A percentile compares a stretch with the other conserved stretches of the same genome.
Conservation (phyloP, 2,888 invertebrate genomes). For the Lepeophtheirus nordmannii region DNA sequence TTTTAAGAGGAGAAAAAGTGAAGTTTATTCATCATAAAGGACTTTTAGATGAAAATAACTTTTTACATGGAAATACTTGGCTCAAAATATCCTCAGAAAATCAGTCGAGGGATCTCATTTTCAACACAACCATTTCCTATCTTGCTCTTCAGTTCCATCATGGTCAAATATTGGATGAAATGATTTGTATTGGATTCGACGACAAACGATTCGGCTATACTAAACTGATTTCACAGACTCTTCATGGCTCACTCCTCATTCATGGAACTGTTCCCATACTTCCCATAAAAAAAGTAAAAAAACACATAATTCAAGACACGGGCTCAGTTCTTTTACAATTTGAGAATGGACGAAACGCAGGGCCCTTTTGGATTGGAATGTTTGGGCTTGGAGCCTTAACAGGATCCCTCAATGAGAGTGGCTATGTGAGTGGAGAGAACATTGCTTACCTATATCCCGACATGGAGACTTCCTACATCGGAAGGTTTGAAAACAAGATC, state of each 20-base stretch:
- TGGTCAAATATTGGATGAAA: not conserved
- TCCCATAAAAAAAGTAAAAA: not conserved
- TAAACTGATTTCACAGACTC: not conserved
- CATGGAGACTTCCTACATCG: constrained; percentile 8
- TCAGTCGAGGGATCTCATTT: not conserved
- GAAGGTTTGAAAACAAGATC: constrained; percentile 14
- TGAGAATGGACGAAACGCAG: not conserved
- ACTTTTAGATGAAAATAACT: not conserved
- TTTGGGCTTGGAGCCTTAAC: not conserved
- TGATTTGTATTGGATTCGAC: not conserved
- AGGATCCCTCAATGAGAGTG: not conserved
- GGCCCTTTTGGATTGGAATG: constrained; percentile 16
- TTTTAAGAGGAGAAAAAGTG: not conserved
- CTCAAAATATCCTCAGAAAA: not conserved
- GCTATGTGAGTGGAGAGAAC: not conserved
- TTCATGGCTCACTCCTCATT: constrained; percentile 10
- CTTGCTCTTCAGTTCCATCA: not conserved
- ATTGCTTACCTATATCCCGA: constrained; percentile 9
- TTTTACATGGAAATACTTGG: not conserved
- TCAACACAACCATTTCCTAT: not conserved
- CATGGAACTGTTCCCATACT: constrained; percentile 5
- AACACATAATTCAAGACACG: not conserved
- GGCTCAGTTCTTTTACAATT: not conserved
- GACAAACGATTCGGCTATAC: not conserved
- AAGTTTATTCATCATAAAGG: not conserved